These are phyloP conservation scores for Galeopsomyia nigrocyanea DNA, from an alignment of 2,888 invertebrate species.

Conservation along the genomic window DNA sequence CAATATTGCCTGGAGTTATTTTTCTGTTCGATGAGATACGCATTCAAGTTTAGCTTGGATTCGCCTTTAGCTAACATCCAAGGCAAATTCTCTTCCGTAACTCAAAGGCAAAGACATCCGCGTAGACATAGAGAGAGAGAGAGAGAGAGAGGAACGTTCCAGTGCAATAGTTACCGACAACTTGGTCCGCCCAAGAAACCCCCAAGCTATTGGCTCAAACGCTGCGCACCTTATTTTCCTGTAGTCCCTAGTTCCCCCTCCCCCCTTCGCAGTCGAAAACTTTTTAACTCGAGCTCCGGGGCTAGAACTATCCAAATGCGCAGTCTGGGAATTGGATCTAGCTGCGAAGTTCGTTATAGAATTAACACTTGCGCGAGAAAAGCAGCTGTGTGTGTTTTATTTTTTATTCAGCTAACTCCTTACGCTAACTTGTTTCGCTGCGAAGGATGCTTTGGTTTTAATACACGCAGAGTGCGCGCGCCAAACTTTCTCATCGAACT, in stretches of 20 bases:
- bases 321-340: constrained; percentile 16
- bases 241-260: neutral
- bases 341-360: constrained; percentile 31
- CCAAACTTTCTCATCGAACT: constrained; percentile 35
- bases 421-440: constrained; percentile 24
- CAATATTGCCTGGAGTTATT: too few relatives aligned
- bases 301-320: neutral
- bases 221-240: constrained; percentile 3
- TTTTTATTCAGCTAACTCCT: too few relatives aligned
- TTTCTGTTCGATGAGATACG: too few relatives aligned
- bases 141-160: too few relatives aligned
- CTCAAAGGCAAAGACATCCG: too few relatives aligned
- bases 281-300: neutral
- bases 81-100: too few relatives aligned
- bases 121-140: too few relatives aligned
- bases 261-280: constrained; percentile 1
- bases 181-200: constrained; percentile 1
- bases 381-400: too few relatives aligned
- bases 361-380: constrained; percentile 21
- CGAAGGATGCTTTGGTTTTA: constrained; percentile 20
- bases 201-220: constrained; percentile 4
- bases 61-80: too few relatives aligned
- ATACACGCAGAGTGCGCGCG: constrained; percentile 15
- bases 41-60: too few relatives aligned
- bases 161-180: neutral